A percentile compares a stretch with the other conserved stretches of the same genome.
Evolutionary conservation across 2,113 vertebrate genomes (phyloP).

Genomic region (Sturnus vulgaris): DNA sequence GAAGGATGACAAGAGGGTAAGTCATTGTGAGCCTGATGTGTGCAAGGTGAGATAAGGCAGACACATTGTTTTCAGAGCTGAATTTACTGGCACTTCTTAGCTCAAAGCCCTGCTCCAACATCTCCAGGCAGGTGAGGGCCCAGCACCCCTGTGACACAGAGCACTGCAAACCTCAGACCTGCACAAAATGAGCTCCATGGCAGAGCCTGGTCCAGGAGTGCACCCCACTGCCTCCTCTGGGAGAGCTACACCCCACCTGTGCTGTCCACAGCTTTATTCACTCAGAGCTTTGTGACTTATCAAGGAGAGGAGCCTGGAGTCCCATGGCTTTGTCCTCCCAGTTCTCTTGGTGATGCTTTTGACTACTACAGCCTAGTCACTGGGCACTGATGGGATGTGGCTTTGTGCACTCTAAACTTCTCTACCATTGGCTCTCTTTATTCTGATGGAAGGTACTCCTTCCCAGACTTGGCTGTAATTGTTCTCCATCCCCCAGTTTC

Average conservation of each 20-base stretch:
- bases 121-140: background rate
- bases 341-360: background rate
- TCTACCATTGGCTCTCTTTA: background rate
- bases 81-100: background rate
- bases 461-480: background rate
- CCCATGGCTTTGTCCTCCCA: background rate
- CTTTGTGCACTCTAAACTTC: background rate
- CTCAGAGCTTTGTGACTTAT: background rate
- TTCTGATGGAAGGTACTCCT: background rate
- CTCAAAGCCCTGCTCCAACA: background rate
- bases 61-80: background rate
- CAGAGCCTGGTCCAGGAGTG: background rate
- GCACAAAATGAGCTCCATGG: background rate
- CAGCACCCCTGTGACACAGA: background rate
- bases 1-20: background rate
- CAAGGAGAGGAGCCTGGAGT: background rate
- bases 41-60: accelerated
- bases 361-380: background rate
- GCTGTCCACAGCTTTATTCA: background rate
- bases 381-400: background rate
- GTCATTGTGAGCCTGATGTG: no score
- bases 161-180: background rate
- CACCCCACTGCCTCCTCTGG: background rate
- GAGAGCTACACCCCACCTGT: background rate
- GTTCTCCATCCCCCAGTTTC: background rate